phyloP scores from a whole-genome alignment of 2,888 invertebrate species.

The Lycia hirtaria region DNA sequence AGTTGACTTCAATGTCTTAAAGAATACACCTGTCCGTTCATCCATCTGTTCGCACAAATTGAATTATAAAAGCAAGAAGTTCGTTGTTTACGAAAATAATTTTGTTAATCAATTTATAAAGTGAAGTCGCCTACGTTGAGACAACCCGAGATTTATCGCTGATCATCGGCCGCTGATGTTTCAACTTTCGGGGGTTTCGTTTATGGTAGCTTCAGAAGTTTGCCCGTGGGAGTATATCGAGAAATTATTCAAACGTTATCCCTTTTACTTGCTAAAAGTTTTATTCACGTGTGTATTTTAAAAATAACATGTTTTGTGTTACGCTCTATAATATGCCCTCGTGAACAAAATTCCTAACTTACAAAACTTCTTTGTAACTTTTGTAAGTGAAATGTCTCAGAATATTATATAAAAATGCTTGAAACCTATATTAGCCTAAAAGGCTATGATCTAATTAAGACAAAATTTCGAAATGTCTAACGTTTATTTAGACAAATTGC shows the following conservation, averaged over 20 bases:
- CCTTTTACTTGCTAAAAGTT: too few species aligned
- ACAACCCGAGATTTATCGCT: slow-evolving; percentile 39
- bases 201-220: slow-evolving; percentile 27
- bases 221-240: slow-evolving; percentile 35
- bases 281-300: too few species aligned
- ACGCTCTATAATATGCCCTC: too few species aligned
- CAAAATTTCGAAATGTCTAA: too few species aligned
- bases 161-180: slow-evolving; percentile 42
- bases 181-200: slow-evolving; percentile 36
- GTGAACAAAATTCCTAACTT: too few species aligned
- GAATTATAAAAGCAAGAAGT: slow-evolving; percentile 35
- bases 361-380: too few species aligned
- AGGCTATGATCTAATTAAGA: too few species aligned
- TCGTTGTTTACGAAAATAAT: slow-evolving; percentile 36
- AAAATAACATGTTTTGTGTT: too few species aligned
- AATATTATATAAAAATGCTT: too few species aligned
- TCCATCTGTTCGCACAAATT: slow-evolving; percentile 19
- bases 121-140: slow-evolving; percentile 24
- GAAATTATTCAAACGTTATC: slow-evolving; percentile 42
- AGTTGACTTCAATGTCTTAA: background rate
- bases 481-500: too few species aligned
- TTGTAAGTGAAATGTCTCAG: too few species aligned
- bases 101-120: slow-evolving; percentile 39
- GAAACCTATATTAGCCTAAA: too few species aligned
- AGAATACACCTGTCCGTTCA: slow-evolving; percentile 1